These are phyloP conservation scores for Phainopepla nitens DNA, from an alignment of 2,113 vertebrate genomes.

Conservation along the genomic window DNA sequence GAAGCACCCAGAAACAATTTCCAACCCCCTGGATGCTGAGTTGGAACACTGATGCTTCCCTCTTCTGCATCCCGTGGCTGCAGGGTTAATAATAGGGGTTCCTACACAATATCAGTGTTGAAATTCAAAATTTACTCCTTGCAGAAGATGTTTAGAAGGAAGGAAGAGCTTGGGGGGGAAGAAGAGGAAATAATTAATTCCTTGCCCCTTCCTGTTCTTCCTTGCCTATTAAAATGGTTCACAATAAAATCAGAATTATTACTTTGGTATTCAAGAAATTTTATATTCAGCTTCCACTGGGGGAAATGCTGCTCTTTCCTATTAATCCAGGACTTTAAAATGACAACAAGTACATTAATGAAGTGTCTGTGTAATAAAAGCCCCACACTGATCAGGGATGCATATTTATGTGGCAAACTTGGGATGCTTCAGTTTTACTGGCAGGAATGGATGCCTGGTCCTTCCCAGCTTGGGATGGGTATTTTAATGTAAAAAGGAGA, in stretches of 20 bases:
- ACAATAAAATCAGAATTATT: slow-evolving; percentile 5
- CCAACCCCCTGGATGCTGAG: not conserved
- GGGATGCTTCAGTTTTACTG: not conserved
- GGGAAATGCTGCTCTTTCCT: not conserved
- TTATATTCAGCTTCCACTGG: not conserved
- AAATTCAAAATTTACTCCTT: not conserved
- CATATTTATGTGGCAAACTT: not conserved
- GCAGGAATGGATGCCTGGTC: not conserved
- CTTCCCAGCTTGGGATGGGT: not conserved
- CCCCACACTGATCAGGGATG: not conserved
- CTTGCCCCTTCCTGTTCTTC: not conserved
- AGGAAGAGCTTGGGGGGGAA: not conserved
- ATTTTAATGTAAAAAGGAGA: not conserved
- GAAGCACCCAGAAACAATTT: not conserved
- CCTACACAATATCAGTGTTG: not conserved
- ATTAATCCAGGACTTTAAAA: slow-evolving; percentile 21
- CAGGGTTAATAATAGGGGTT: not conserved
- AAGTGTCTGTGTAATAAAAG: not conserved
- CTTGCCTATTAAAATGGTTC: not conserved
- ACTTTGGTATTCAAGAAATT: slow-evolving; percentile 7
- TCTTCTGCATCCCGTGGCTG: not conserved
- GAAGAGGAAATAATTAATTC: not conserved
- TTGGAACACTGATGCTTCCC: not conserved
- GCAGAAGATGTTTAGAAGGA: not conserved
- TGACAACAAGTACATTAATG: not conserved